A percentile compares a stretch with the other conserved stretches of the same genome.
These are phyloP conservation scores for Archilochus colubris DNA, from an alignment of 2,113 vertebrate genomes.

Conservation along the genomic window DNA sequence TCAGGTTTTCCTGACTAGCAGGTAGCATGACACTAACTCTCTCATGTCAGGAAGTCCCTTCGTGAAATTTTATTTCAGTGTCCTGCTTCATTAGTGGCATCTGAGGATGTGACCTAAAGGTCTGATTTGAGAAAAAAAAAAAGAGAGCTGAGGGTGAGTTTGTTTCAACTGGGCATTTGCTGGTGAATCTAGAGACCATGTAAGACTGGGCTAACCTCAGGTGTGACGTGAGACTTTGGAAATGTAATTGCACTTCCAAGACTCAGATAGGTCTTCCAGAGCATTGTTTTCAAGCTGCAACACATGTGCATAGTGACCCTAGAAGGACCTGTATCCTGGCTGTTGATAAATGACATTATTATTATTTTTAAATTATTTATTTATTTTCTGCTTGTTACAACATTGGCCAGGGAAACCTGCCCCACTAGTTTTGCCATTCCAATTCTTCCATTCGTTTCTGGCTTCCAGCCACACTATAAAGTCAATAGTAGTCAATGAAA, in stretches of 20 bases:
- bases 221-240: neutral
- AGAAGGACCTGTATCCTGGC: conserved; percentile 11
- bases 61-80: neutral
- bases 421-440: conserved; percentile 60
- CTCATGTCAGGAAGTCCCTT: neutral
- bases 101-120: neutral
- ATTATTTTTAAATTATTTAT: conserved; percentile 59
- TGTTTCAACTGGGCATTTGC: neutral
- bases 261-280: neutral
- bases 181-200: neutral
- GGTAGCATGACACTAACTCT: neutral
- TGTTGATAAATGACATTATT: conserved; percentile 53
- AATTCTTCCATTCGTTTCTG: conserved; percentile 30
- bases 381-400: conserved; percentile 44
- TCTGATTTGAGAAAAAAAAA: neutral
- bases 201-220: neutral
- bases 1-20: neutral
- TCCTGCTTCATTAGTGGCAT: neutral
- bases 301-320: conserved; percentile 26
- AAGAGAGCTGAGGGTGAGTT: neutral
- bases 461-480: conserved; percentile 59
- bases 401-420: conserved; percentile 58
- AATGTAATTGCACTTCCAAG: neutral
- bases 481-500: conserved; percentile 69
- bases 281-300: neutral